Conservation (phyloP, 1,140 invertebrate genomes). For the Cepaea nemoralis region DNA sequence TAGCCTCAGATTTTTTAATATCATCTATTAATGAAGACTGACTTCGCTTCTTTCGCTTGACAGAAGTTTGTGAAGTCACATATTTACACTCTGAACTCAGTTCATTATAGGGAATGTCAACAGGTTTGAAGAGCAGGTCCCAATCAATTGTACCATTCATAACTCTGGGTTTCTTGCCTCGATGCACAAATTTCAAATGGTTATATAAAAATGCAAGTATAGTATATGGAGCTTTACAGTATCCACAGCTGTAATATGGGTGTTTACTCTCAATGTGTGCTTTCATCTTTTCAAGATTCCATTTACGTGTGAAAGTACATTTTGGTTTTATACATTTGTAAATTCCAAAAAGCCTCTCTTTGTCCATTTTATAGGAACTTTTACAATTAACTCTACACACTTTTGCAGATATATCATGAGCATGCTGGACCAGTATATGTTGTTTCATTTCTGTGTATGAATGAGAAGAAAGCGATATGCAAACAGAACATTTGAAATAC, state of each 20-base stretch:
- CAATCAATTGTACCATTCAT: background rate
- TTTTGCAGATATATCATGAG: too few relatives aligned
- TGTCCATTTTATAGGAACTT: too few relatives aligned
- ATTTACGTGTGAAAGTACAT: background rate
- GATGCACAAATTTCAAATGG: constrained; percentile 14
- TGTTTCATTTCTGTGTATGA: too few relatives aligned
- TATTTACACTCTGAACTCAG: background rate
- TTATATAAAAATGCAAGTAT: background rate
- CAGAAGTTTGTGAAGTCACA: background rate
- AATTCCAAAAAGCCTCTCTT: too few relatives aligned
- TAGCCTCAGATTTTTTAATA: background rate
- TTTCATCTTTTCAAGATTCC: background rate
- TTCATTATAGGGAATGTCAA: background rate
- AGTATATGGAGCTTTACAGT: constrained; percentile 6
- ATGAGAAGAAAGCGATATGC: too few relatives aligned
- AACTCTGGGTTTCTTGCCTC: background rate
- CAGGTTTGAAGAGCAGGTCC: background rate
- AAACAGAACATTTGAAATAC: too few relatives aligned
- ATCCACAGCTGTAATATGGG: constrained; percentile 15
- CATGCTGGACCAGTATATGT: too few relatives aligned
- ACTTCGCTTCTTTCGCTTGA: background rate
- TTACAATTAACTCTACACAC: too few relatives aligned
- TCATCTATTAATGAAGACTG: background rate
- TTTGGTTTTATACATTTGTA: background rate
- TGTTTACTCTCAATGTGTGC: background rate